phyloP scores from a whole-genome alignment of 2,888 invertebrate genomes.

The Tipula vernalis region DNA sequence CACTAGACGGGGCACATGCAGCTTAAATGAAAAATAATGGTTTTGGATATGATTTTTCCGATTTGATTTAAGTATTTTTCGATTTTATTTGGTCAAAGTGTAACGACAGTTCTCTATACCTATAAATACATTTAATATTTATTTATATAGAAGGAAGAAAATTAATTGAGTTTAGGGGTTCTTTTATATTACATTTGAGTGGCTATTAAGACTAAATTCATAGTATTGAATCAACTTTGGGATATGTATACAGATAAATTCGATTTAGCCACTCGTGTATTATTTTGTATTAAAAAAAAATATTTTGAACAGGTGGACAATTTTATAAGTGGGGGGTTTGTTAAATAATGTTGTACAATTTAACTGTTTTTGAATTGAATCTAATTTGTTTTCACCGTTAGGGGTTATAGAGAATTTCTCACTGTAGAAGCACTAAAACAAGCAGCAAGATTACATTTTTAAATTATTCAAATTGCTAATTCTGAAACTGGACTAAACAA shows the following conservation, averaged over 20 bases:
- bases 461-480: no score
- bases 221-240: neutral
- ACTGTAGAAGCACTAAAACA: no score
- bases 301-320: neutral
- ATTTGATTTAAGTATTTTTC: neutral
- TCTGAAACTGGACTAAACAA: no score
- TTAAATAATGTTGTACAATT: no score
- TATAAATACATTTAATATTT: neutral
- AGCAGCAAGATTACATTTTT: no score
- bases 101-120: neutral
- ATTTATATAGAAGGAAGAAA: neutral
- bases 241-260: neutral
- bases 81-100: neutral
- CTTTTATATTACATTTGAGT: neutral
- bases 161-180: neutral
- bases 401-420: no score
- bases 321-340: neutral
- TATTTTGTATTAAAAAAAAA: no score
- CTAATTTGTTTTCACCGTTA: no score
- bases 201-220: neutral
- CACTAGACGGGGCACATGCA: neutral
- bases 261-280: neutral
- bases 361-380: no score
- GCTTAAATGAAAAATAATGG: neutral
- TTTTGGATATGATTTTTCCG: neutral